Evolutionary conservation across 2,113 vertebrate species (phyloP).

Genomic region (Diphyllodes magnificus): DNA sequence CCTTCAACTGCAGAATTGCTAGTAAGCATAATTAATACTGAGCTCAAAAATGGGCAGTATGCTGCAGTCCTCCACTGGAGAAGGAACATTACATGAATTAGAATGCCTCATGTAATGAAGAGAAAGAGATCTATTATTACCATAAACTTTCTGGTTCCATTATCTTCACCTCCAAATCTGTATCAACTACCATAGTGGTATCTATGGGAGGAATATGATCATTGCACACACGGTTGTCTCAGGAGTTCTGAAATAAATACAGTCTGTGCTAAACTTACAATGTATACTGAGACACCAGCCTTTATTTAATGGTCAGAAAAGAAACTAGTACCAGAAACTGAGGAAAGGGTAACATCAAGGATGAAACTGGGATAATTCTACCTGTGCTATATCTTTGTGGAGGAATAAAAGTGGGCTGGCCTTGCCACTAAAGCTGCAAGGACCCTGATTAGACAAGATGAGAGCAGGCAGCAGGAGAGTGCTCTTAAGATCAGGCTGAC

Average conservation of each 20-base stretch:
- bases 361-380: background rate
- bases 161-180: background rate
- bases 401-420: constrained; percentile 9
- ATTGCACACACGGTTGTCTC: background rate
- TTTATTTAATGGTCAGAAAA: background rate
- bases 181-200: background rate
- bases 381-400: background rate
- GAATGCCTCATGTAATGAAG: background rate
- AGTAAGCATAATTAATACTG: constrained; percentile 46
- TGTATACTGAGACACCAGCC: background rate
- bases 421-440: constrained; percentile 22
- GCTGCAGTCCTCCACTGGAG: background rate
- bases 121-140: constrained; percentile 4
- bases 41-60: background rate
- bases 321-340: background rate
- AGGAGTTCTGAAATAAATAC: background rate
- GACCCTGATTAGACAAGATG: background rate
- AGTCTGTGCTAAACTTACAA: background rate
- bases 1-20: constrained; percentile 32
- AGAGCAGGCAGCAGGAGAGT: constrained; percentile 8
- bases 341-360: background rate
- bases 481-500: constrained; percentile 17
- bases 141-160: background rate
- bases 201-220: background rate
- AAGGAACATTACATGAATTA: background rate